Percentiles rank a stretch among this genome's conserved stretches.
phyloP scores from a whole-genome alignment of 2,113 vertebrate species.

The Sula dactylatra region DNA sequence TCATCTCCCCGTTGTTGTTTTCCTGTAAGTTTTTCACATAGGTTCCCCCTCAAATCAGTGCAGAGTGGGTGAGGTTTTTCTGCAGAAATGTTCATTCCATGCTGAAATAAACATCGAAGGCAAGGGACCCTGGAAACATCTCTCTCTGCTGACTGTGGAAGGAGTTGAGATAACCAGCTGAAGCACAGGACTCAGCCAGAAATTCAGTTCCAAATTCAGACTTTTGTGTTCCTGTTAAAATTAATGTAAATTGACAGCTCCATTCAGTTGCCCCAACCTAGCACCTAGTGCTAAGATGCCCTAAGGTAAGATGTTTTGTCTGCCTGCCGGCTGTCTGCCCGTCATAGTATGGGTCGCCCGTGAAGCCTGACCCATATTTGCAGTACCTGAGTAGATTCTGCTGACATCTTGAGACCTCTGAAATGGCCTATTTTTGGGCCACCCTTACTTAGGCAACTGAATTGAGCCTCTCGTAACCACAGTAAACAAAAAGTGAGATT shows the following conservation, averaged over 20 bases:
- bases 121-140: neutral
- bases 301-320: neutral
- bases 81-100: neutral
- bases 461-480: neutral
- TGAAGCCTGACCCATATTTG: neutral
- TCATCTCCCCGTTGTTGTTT: neutral
- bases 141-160: neutral
- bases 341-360: fast-evolving
- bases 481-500: neutral
- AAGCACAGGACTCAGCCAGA: neutral
- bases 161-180: neutral
- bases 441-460: neutral
- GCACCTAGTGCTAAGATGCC: neutral
- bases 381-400: neutral
- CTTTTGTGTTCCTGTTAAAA: neutral
- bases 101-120: neutral
- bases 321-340: neutral
- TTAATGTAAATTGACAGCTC: neutral
- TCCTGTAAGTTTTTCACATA: neutral
- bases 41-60: neutral
- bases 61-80: neutral
- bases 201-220: neutral
- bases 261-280: neutral
- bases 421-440: neutral
- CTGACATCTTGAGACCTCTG: neutral